These are phyloP conservation scores for Pseudomyrmex concolor DNA, from an alignment of 1,140 invertebrate species.

Conservation along the genomic window DNA sequence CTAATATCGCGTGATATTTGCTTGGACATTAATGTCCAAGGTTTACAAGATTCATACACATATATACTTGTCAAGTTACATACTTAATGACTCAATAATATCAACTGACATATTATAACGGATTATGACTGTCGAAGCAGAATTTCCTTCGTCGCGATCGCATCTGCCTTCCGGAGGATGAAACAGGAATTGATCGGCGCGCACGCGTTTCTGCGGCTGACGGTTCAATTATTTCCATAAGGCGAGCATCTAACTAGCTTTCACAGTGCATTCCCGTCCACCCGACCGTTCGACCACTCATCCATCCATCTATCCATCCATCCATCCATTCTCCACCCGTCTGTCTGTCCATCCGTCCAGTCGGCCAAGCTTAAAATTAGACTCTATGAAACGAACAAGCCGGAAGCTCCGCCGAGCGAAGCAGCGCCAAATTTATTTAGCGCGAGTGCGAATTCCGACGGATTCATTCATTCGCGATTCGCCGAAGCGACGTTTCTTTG, in stretches of 20 bases:
- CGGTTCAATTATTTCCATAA: conserved; percentile 71
- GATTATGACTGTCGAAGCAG: background rate
- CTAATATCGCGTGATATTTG: no score
- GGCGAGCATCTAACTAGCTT: conserved; percentile 64
- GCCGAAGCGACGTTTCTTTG: background rate
- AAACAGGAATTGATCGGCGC: conserved; percentile 21
- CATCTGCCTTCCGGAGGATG: background rate
- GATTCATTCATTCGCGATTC: conserved; percentile 60
- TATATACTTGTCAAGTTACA: background rate
- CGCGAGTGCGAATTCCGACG: conserved; percentile 50
- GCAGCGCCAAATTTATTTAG: conserved; percentile 66
- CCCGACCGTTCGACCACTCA: background rate
- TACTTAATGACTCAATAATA: background rate
- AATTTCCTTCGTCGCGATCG: background rate
- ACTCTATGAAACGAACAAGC: conserved; percentile 66
- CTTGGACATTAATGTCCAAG: no score
- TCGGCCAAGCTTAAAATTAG: conserved; percentile 70
- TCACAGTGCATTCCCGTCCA: conserved; percentile 28
- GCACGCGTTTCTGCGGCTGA: conserved; percentile 49
- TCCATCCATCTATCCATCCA: conserved; percentile 3
- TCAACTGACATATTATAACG: background rate
- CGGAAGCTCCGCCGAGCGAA: conserved; percentile 51
- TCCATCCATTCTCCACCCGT: conserved; percentile 1
- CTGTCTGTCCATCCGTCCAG: conserved; percentile 30
- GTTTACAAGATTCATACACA: no score